Evolutionary conservation across 1,140 invertebrate genomes (phyloP), one percentile per base, ranked within the genome.

Genomic region (Bombus haemorrhoidalis): DNA sequence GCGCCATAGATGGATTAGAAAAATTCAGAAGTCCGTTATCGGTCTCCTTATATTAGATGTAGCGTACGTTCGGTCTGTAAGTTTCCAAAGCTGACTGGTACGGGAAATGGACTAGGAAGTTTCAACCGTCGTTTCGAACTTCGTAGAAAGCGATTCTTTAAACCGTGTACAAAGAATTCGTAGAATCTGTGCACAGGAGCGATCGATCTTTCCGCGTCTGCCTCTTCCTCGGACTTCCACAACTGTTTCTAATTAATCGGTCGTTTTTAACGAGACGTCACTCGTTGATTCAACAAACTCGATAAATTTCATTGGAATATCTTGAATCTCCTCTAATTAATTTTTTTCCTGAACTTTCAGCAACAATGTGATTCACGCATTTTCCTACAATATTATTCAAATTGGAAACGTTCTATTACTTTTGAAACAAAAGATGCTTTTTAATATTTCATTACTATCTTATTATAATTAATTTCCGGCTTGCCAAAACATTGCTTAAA

Each of bases 41-140:
- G 69, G 39, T 47, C 32, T 22, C 18, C n/a, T n/a, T 47, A 39
- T 66, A 43, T 78, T 68, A 62, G n/a, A 79, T 43, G 15, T 28
- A 53, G 9, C 37, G 62, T 37, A 73, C 73, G 62, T 39, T 76
- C 28, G 43, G 15, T 37, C 10, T 9, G 13, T n/a, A 77, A 83
- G 62, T 83, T 83, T n/a, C 6, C 15, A 6, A 53, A 3, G 47
- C 18, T 53, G 47, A 53, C 47, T 5, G 28, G 62, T 6, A 3
- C 34, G 41, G 47, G 75, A n/a, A 84, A 69, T 59, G 75, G 75
- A 83, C 47, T 22, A 32, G 25, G 62, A 79, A 84, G 43, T 84
- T 84, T 59, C 76, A 62, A 80, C 22, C 53, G 69, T 47, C 76
- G 66, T 32, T 72, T 53, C 43, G 22, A 80, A 80, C 37, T 72